A percentile compares a stretch with the other conserved stretches of the same genome.
phyloP scores from a whole-genome alignment of 2,113 vertebrate species.

The Chaetodon trifascialis region DNA sequence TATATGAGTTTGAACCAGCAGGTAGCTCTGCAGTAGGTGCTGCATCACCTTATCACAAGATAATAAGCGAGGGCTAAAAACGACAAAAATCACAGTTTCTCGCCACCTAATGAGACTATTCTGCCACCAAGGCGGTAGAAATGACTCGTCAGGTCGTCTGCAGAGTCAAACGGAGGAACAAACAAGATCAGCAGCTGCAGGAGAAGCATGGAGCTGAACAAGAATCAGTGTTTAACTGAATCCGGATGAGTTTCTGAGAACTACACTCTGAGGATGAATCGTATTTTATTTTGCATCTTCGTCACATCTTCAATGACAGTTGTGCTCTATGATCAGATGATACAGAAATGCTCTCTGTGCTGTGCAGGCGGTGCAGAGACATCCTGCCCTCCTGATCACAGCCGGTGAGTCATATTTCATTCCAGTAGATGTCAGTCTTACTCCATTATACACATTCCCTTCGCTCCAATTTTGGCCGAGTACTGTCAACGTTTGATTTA shows the following conservation, averaged over 20 bases:
- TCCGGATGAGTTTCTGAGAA: no score
- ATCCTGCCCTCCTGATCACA: background rate
- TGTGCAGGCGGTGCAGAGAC: background rate
- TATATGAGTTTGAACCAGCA: no score
- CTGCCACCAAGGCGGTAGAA: background rate
- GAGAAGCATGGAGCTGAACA: background rate
- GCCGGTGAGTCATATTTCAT: background rate
- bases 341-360: background rate
- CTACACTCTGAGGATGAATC: background rate
- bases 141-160: background rate
- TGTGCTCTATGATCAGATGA: background rate
- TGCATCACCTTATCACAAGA: no score
- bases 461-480: background rate
- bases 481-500: constrained; percentile 4
- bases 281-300: constrained; percentile 20
- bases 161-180: background rate
- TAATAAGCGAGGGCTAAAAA: background rate
- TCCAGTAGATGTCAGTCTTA: constrained; percentile 53
- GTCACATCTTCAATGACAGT: background rate
- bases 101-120: constrained; percentile 35
- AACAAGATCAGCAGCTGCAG: background rate
- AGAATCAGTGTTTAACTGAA: background rate
- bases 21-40: no score
- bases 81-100: background rate
- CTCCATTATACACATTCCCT: background rate